A percentile compares a stretch with the other conserved stretches of the same genome.
phyloP scores from a whole-genome alignment of 2,113 vertebrate species.

The Acrocephalus arundinaceus region DNA sequence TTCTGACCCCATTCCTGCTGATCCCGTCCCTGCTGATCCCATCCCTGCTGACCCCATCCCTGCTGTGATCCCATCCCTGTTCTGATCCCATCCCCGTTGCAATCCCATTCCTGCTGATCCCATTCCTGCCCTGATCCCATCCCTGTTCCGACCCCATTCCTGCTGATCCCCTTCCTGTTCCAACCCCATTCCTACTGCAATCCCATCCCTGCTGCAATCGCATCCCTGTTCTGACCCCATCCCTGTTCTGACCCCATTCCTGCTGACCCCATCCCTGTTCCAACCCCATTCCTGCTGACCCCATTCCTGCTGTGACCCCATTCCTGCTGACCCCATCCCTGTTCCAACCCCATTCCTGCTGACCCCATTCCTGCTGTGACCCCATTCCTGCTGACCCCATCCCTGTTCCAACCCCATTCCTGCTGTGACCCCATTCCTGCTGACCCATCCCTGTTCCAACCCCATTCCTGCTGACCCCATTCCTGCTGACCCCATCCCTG shows the following conservation, averaged over 20 bases:
- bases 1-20: no score
- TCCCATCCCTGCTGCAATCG: background rate
- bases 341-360: background rate
- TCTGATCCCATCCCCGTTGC: no score
- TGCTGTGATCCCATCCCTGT: no score
- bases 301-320: background rate
- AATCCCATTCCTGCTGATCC: no score
- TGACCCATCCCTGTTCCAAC: background rate
- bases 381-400: background rate
- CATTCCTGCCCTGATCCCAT: background rate
- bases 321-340: background rate
- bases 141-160: rapidly evolving
- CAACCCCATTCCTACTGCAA: no score
- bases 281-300: background rate
- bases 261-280: no score
- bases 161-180: background rate
- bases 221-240: background rate
- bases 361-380: background rate
- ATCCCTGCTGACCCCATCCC: no score
- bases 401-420: background rate
- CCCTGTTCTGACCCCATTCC: background rate
- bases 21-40: no score
- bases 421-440: no score
- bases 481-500: no score
- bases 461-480: no score